phyloP scores from a whole-genome alignment of 2,888 invertebrate species.

The Molorchus minor region DNA sequence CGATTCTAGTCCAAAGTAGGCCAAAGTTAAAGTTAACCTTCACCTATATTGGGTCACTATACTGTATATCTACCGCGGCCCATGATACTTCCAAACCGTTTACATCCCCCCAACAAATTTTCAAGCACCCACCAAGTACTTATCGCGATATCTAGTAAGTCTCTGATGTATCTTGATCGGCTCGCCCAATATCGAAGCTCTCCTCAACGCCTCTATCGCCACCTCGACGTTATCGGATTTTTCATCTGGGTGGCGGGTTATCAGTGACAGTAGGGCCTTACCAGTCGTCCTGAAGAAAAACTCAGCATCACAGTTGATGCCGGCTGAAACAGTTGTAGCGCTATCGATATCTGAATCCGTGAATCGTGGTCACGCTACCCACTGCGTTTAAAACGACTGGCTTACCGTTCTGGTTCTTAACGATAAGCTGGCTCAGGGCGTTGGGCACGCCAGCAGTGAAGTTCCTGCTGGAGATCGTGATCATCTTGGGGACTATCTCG shows the following conservation, averaged over 20 bases:
- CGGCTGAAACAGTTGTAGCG: constrained; percentile 49
- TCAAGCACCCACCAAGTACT: constrained; percentile 70
- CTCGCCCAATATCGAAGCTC: constrained; percentile 72
- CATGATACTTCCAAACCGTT: too few relatives aligned
- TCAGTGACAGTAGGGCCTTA: constrained; percentile 74
- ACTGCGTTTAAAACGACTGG: too few relatives aligned
- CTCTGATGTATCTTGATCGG: constrained; percentile 72
- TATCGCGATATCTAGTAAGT: constrained; percentile 75
- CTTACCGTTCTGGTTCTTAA: constrained; percentile 57
- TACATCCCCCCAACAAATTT: too few relatives aligned
- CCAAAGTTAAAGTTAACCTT: too few relatives aligned
- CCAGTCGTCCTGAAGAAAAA: constrained; percentile 75
- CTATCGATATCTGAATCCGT: neutral
- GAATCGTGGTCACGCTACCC: neutral
- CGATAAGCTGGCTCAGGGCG: constrained; percentile 58
- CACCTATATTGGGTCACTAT: too few relatives aligned
- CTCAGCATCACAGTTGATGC: constrained; percentile 70
- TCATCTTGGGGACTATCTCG: constrained; percentile 54
- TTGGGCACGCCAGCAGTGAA: constrained; percentile 59
- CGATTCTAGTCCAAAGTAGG: too few relatives aligned
- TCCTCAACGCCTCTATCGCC: constrained; percentile 72
- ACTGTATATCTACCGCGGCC: too few relatives aligned
- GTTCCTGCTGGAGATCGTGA: constrained; percentile 53
- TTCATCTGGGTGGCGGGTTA: constrained; percentile 67
- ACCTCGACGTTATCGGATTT: constrained; percentile 70